Conservation (phyloP, 2,113 vertebrate genomes). For the Synchiropus splendidus region DNA sequence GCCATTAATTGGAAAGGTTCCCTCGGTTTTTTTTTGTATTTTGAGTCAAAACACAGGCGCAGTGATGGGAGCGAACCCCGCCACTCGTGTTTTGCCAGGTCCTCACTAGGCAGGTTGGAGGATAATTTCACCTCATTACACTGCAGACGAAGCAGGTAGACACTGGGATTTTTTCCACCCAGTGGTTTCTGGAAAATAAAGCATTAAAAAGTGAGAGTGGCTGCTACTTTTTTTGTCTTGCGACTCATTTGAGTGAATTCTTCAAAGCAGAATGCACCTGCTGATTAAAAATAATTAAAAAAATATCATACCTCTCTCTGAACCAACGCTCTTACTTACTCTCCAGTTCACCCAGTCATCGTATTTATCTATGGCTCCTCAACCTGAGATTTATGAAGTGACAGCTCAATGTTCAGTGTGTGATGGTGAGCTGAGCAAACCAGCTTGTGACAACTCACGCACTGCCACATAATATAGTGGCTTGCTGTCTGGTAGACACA, state of each 20-base stretch:
- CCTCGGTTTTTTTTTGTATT: conserved; percentile 62
- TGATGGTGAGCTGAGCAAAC: conserved; percentile 60
- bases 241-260: conserved; percentile 14
- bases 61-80: conserved; percentile 35
- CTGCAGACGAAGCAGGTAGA: conserved; percentile 72
- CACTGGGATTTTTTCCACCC: conserved; percentile 75
- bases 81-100: conserved; percentile 45
- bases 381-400: conserved; percentile 64
- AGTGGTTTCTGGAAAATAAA: conserved; percentile 55
- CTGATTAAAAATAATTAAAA: conserved; percentile 27
- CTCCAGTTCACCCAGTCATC: conserved; percentile 35
- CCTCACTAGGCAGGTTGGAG: conserved; percentile 53
- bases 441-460: conserved; percentile 63
- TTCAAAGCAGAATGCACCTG: conserved; percentile 41
- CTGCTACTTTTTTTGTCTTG: background rate
- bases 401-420: conserved; percentile 59
- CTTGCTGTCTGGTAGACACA: conserved; percentile 1
- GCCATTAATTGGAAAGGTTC: conserved; percentile 76
- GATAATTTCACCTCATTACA: conserved; percentile 92
- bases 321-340: conserved; percentile 19
- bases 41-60: conserved; percentile 81
- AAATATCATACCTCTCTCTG: conserved; percentile 37
- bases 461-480: conserved; percentile 34
- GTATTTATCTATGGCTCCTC: conserved; percentile 46
- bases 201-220: conserved; percentile 33